These are phyloP conservation scores for Drosophila suboccidentalis DNA, from an alignment of 2,888 invertebrate species.

Conservation along the genomic window DNA sequence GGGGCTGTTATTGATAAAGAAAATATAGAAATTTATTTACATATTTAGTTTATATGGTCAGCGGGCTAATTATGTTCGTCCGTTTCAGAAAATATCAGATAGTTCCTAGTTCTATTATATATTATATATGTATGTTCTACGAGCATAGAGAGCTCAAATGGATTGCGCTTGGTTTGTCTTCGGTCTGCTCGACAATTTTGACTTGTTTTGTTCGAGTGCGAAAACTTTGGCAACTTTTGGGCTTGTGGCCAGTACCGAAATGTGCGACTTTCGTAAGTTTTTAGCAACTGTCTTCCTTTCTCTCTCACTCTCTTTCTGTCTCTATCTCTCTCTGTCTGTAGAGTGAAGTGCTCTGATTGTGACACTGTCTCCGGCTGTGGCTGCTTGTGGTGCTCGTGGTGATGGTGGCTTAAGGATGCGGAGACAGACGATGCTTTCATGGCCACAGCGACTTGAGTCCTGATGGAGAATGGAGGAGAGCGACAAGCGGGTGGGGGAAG, in stretches of 20 bases:
- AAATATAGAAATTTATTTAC: too few species aligned
- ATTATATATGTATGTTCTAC: too few species aligned
- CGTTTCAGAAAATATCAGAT: not conserved
- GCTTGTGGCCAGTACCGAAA: constrained; percentile 54
- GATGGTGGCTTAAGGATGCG: constrained; percentile 33
- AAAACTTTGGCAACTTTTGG: constrained; percentile 54
- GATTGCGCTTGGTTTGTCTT: constrained; percentile 34
- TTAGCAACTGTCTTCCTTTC: constrained; percentile 5
- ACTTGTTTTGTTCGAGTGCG: constrained; percentile 29
- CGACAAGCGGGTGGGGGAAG: not conserved
- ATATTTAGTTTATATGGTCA: too few species aligned
- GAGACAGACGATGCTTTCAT: constrained; percentile 47
- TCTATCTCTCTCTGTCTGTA: not conserved
- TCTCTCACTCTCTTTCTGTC: not conserved
- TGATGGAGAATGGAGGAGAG: constrained; percentile 5
- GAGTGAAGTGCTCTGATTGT: constrained; percentile 22
- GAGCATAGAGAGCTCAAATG: constrained; percentile 3
- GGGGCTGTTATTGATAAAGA: too few species aligned
- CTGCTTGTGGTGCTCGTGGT: constrained; percentile 9
- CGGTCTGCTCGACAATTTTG: constrained; percentile 54
- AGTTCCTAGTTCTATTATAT: not conserved
- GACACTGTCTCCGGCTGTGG: constrained; percentile 49
- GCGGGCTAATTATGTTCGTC: too few species aligned
- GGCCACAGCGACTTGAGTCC: constrained; percentile 47
- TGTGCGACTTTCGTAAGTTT: constrained; percentile 53